Conservation (phyloP, 2,797 vertebrate species). For the Coregonus suidteri region DNA sequence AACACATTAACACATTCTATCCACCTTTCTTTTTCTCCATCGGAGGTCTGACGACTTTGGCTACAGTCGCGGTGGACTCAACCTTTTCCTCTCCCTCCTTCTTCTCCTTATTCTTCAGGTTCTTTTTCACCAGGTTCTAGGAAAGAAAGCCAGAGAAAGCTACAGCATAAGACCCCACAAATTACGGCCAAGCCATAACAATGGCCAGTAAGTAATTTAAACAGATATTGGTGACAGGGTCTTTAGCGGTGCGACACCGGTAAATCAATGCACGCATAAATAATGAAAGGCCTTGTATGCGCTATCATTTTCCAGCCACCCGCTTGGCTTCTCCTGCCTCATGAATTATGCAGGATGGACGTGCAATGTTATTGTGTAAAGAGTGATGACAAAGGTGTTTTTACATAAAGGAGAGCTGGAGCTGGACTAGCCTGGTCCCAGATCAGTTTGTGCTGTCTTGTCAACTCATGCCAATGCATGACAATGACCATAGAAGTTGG, state of each 20-base stretch:
- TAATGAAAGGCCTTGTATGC: constrained; percentile 61
- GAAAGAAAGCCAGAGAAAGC: background rate
- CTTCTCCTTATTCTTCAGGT: constrained; percentile 71
- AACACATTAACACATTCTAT: constrained; percentile 3
- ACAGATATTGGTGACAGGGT: constrained; percentile 57
- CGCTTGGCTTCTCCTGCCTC: constrained; percentile 34
- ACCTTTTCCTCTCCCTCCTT: constrained; percentile 39
- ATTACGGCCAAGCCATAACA: constrained; percentile 39
- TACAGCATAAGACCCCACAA: constrained; percentile 21
- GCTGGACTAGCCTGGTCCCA: constrained; percentile 13
- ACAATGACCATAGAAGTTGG: too few species aligned
- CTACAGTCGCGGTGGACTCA: constrained; percentile 24
- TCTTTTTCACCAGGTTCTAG: constrained; percentile 76
- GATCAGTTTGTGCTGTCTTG: background rate
- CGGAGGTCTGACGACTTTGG: constrained; percentile 44
- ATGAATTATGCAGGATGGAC: constrained; percentile 72
- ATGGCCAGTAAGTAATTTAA: constrained; percentile 50
- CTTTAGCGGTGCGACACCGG: constrained; percentile 54
- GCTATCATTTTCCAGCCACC: constrained; percentile 69
- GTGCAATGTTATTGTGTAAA: constrained; percentile 54
- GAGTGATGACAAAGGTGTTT: constrained; percentile 44
- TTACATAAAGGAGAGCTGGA: constrained; percentile 41
- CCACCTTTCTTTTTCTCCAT: constrained; percentile 57
- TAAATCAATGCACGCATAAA: constrained; percentile 69
- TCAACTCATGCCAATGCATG: background rate